Base-by-base conservation (phyloP, 2,888 invertebrate species). In the Mythimna albipuncta region DNA sequence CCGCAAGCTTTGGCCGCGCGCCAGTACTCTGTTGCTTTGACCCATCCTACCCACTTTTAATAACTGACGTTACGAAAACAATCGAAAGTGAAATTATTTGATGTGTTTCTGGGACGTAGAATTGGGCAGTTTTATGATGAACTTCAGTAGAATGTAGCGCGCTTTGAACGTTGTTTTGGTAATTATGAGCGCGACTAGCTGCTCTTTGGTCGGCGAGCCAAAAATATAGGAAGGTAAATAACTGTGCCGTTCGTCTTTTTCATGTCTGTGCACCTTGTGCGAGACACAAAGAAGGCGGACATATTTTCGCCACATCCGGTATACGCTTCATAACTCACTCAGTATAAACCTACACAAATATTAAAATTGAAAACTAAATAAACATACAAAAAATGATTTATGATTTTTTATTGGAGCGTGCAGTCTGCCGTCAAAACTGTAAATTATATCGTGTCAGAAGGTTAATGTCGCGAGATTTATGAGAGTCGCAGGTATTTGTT, bases 11-110 rank as follows among this genome's bases (percentile, higher is more conserved):
- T 90, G 90, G 90, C 86, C 32, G 21, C 16, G 16, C 66, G 89
- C 90, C 90, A 90, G 77, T 58, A 80, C 80, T 77, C 85, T 87
- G 89, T 87, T 89, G 86, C 89, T 89, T 84, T 84, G 83, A 85
- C 86, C 79, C 80, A 83, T 83, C 80, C 81, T 84, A 83, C 78
- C 75, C 86, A 89, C 86, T 88, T 89, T 89, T 90, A 90, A 90
- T 90, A 90, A 90, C 90, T 85, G 85, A 83, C 85, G 84, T 85
- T 88, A 89, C 80, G 81, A 90, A 88, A 90, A 90, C 90, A 90
- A 90, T 89, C 83, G 87, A 79, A 84, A 76, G 79, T 80, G 79
- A 81, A 83, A 83, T 85, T 79, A 86, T 85, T 81, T 85, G 83
- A 85, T 81, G 76, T 79, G 79, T 79, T 81, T 85, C 72, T 84